Base-by-base conservation (phyloP, 2,888 invertebrate genomes). In the Aphidoletes aphidimyza region DNA sequence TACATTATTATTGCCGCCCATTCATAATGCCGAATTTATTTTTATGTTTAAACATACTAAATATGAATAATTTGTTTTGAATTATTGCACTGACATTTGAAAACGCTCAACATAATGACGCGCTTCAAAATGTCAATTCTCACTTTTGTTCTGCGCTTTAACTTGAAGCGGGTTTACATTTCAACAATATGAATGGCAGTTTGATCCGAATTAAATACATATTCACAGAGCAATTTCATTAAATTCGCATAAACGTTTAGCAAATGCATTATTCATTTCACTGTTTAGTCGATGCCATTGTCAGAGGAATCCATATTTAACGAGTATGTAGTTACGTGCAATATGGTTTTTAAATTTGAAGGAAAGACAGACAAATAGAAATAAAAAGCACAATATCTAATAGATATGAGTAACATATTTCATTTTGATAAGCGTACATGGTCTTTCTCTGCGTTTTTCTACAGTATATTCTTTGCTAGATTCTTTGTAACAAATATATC, bases 241-340 rank as follows among this genome's bases (percentile, higher is more conserved):
- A 81, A 81, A 81, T 81, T 81, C 81, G 22, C 81, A 81, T 81
- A 81, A 81, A 81, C 81, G 37, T 81, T 81, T 37, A 81, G 37
- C 37, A 39, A 81, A 81, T 81, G 81, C 81, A 81, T 37, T 69
- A 69, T 69, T 69, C 69, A 69, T 69, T 30, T 69, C 69, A 69
- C 14, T 69, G 26, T 69, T 17, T 5, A 30, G 14, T 47, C 30
- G 69, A 69, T 69, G 69, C 30, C 8, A 69, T 69, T 69, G 69
- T 30, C 69, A 69, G 34, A 30, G 30, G 69, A 69, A 69, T 30
- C 69, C 69, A 69, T 69, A 0, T 9, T 30, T n/a, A n/a, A n/a
- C n/a, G n/a, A n/a, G n/a, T n/a, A n/a, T n/a, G n/a, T n/a, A n/a
- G n/a, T n/a, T n/a, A n/a, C n/a, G n/a, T n/a, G n/a, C n/a, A n/a